These are phyloP conservation scores for Limnodromus scolopaceus DNA, from an alignment of 2,797 vertebrate species.

Conservation along the genomic window DNA sequence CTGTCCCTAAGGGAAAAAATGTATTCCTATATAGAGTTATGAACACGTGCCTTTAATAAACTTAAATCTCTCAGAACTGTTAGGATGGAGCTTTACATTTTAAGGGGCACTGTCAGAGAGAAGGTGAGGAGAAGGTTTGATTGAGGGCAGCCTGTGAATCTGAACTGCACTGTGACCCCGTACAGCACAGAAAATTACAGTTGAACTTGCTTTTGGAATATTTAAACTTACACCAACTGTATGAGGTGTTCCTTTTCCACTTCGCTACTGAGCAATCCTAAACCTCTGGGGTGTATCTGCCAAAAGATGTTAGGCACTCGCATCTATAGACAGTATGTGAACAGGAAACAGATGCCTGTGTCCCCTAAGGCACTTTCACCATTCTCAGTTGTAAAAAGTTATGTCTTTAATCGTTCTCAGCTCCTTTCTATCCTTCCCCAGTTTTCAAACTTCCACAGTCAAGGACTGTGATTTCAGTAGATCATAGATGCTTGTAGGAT, in stretches of 20 bases:
- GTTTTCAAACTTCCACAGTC: neutral
- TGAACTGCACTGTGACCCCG: neutral
- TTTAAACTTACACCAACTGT: neutral
- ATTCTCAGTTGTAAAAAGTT: neutral
- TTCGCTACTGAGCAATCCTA: neutral
- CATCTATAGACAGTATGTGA: neutral
- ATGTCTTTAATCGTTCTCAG: neutral
- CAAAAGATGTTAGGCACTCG: neutral
- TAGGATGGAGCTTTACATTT: neutral
- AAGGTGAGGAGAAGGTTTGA: neutral
- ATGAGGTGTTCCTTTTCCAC: neutral
- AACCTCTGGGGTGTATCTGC: neutral
- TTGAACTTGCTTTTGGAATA: neutral
- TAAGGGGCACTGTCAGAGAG: neutral
- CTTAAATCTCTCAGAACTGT: neutral
- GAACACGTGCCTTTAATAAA: constrained; percentile 11
- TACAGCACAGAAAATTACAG: neutral
- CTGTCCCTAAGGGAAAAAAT: neutral
- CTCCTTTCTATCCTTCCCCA: neutral
- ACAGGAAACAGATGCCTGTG: neutral
- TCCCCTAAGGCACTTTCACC: neutral
- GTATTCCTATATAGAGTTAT: neutral
- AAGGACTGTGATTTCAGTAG: neutral
- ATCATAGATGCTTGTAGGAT: neutral
- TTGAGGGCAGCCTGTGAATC: neutral